A percentile compares a stretch with the other conserved stretches of the same genome.
These are phyloP conservation scores for Apodemus sylvaticus DNA, from an alignment of 2,113 vertebrate genomes.

Conservation along the genomic window DNA sequence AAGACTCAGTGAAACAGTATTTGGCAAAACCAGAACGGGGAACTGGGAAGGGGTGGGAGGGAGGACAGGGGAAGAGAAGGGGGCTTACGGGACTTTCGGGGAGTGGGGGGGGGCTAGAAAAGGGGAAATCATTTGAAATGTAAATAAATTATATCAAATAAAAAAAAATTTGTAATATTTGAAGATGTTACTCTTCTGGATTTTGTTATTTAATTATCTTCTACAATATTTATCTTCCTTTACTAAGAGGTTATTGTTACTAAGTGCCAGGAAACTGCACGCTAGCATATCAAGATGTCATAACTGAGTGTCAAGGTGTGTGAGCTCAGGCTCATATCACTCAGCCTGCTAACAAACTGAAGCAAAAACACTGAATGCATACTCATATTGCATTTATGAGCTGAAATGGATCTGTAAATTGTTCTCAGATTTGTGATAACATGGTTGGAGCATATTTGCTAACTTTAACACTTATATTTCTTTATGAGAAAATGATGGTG, in stretches of 20 bases:
- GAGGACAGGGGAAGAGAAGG: too few relatives aligned
- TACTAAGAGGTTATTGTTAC: not conserved
- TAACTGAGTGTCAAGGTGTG: not conserved
- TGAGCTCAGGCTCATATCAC: slow-evolving; percentile 58
- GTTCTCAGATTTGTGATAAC: not conserved
- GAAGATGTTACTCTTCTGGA: not conserved
- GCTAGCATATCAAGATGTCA: slow-evolving; percentile 49
- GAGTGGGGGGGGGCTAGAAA: too few relatives aligned
- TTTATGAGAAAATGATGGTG: not conserved
- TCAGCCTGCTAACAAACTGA: slow-evolving; percentile 50
- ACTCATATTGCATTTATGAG: not conserved
- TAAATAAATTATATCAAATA: too few relatives aligned
- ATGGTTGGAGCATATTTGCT: slow-evolving; percentile 35
- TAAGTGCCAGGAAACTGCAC: slow-evolving; percentile 15
- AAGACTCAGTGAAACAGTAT: too few relatives aligned
- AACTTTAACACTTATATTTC: not conserved
- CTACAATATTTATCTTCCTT: slow-evolving; percentile 49
- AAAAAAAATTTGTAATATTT: not conserved
- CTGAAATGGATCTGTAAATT: slow-evolving; percentile 53
- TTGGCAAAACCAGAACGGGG: too few relatives aligned
- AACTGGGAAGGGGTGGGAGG: too few relatives aligned
- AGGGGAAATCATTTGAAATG: too few relatives aligned
- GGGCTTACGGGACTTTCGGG: too few relatives aligned
- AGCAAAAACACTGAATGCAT: slow-evolving; percentile 57
- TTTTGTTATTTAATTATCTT: slow-evolving; percentile 15